These are phyloP conservation scores for Cryptomyrus ogoouensis DNA, from an alignment of 2,113 vertebrate species.

Conservation along the genomic window DNA sequence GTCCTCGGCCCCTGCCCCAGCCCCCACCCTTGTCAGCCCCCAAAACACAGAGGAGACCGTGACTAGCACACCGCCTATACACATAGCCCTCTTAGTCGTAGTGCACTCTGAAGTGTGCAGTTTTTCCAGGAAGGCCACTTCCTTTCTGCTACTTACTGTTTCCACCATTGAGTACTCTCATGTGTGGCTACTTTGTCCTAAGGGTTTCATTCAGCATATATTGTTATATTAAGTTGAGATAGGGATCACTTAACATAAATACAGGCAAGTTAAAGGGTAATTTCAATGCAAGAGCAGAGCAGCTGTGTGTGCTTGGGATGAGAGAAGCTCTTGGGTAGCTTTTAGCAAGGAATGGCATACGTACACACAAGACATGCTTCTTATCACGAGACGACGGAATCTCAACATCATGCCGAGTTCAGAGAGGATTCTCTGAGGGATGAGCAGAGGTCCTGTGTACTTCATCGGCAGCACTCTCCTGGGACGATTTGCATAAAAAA, in stretches of 20 bases:
- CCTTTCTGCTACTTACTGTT: neutral
- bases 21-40: constrained; percentile 18
- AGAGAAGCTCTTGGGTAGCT: neutral
- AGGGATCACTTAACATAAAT: neutral
- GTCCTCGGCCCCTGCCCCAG: neutral
- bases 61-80: neutral
- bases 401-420: neutral
- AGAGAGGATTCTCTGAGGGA: neutral
- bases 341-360: neutral
- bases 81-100: neutral
- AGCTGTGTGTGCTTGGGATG: neutral
- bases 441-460: neutral
- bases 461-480: neutral
- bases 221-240: neutral
- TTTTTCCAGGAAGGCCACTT: neutral
- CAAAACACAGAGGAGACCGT: neutral
- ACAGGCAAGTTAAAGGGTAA: neutral
- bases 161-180: neutral
- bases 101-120: neutral
- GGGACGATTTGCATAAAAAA: neutral
- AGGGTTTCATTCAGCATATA: neutral
- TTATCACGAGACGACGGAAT: neutral
- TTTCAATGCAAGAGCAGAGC: neutral
- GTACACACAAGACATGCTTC: neutral
- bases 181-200: neutral